Conservation (phyloP, 2,797 vertebrate genomes). For the Echeneis naucrates region DNA sequence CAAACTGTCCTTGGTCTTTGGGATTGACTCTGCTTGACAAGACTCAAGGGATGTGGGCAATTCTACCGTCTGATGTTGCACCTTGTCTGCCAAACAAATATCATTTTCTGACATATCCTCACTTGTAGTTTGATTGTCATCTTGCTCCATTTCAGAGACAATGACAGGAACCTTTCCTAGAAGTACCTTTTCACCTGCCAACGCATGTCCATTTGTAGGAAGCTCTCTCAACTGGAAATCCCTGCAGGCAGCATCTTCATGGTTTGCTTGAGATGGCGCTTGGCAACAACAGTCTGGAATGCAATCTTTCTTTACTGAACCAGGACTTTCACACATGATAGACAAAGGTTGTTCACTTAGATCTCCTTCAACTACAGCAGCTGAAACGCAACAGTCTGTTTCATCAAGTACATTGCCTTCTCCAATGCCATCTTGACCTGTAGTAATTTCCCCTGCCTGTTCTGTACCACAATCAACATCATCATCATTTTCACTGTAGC, state of each 20-base stretch:
- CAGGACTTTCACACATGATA: not conserved
- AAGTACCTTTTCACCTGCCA: conserved; percentile 17
- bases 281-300: conserved; percentile 16
- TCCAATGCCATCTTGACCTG: conserved; percentile 13
- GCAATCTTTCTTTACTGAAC: conserved; percentile 6
- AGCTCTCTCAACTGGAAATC: not conserved
- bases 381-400: conserved; percentile 7
- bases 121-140: conserved; percentile 10
- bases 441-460: not conserved
- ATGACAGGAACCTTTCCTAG: conserved; percentile 24
- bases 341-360: conserved; percentile 14
- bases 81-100: conserved; percentile 3
- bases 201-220: not conserved
- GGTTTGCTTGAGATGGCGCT: conserved; percentile 14
- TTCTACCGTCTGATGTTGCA: not conserved
- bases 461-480: conserved; percentile 13
- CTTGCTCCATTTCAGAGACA: conserved; percentile 18
- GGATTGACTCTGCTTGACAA: not conserved
- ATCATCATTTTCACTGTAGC: conserved; percentile 18
- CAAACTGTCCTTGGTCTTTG: conserved; percentile 23
- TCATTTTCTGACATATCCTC: conserved; percentile 4
- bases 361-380: conserved; percentile 9
- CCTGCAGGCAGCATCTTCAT: conserved; percentile 17
- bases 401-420: conserved; percentile 27
- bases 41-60: conserved; percentile 11